Evolutionary conservation across 2,113 vertebrate species (phyloP).

Genomic region (Antennarius striatus): DNA sequence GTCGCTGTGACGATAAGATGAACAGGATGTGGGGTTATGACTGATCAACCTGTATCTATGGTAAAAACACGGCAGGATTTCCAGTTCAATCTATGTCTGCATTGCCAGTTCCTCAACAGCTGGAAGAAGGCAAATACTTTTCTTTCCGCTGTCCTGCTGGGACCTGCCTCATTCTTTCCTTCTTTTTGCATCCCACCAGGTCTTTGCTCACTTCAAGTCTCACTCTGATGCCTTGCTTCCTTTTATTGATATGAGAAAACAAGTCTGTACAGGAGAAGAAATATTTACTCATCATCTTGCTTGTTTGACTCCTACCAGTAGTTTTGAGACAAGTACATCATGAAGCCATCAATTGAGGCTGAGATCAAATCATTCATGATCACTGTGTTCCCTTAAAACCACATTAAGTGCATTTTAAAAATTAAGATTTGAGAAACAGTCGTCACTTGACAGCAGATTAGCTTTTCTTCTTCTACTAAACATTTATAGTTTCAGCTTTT

Average conservation of each 20-base stretch:
- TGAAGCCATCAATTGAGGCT: not conserved
- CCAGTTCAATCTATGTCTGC: constrained; percentile 28
- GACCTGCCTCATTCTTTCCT: constrained; percentile 35
- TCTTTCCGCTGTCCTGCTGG: constrained; percentile 25
- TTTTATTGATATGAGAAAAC: not conserved
- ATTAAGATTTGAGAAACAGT: constrained; percentile 10
- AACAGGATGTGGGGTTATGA: constrained; percentile 32
- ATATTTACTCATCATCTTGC: not conserved
- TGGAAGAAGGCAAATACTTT: constrained; percentile 28
- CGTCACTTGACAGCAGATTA: not conserved
- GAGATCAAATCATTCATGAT: too few species aligned
- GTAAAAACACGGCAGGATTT: constrained; percentile 29
- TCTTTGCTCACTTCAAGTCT: not conserved
- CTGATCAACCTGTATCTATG: constrained; percentile 11
- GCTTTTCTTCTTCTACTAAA: not conserved
- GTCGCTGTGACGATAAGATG: constrained; percentile 13
- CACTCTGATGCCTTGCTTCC: not conserved
- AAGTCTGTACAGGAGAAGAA: constrained; percentile 10
- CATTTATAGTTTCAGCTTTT: constrained; percentile 6
- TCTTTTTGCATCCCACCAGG: constrained; percentile 8
- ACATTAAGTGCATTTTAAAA: not conserved
- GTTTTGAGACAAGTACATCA: not conserved
- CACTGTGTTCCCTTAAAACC: too few species aligned
- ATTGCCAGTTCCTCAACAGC: constrained; percentile 20
- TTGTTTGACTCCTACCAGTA: not conserved